Base-by-base conservation (phyloP, 2,888 invertebrate species). In the Cosmorhoe ocellata region DNA sequence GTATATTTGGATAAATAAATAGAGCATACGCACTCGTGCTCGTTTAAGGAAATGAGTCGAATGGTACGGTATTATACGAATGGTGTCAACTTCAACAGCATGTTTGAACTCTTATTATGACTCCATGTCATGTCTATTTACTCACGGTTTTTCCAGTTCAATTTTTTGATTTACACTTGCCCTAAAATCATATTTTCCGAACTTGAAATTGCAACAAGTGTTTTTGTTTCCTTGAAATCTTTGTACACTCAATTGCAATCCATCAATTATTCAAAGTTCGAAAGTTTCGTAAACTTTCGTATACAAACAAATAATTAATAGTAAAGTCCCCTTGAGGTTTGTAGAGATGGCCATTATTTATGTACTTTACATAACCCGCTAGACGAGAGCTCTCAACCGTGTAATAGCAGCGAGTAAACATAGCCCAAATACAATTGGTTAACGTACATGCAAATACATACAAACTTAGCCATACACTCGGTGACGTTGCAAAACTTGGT, bases 341-440 rank as follows among this genome's bases (percentile, higher is more conserved):
- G n/a, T 27, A 3, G 33, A 42, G 33, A 33, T 33, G 22, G 7
- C n/a, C 10, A 7, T 32, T 40, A 33, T 40, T 39, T 41, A 49
- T 44, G 34, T 27, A 30, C 27, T 38, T 44, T 54, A 34, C 53
- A 42, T 49, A 54, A 42, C 49, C 42, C 42, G 42, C 37, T 32
- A 42, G 11, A 11, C 37, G 27, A 31, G 22, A 52, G 56, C 64
- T 69, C 63, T 67, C 63, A 59, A 53, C 53, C 44, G 40, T 46
- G 47, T 54, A 55, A 40, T 45, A 43, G 49, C 61, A 43, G 49
- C 61, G 59, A 64, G 63, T 60, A 69, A 69, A 74, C 71, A 71
- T 61, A 72, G 59, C 66, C 64, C 69, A 73, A 69, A 70, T 63
- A 72, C 58, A 67, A 63, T 81, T 81, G 78, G 81, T 77, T 77